Evolutionary conservation across 2,888 invertebrate species (phyloP), one percentile per base, ranked within the genome.

Genomic region (Drosophila hamatofila): DNA sequence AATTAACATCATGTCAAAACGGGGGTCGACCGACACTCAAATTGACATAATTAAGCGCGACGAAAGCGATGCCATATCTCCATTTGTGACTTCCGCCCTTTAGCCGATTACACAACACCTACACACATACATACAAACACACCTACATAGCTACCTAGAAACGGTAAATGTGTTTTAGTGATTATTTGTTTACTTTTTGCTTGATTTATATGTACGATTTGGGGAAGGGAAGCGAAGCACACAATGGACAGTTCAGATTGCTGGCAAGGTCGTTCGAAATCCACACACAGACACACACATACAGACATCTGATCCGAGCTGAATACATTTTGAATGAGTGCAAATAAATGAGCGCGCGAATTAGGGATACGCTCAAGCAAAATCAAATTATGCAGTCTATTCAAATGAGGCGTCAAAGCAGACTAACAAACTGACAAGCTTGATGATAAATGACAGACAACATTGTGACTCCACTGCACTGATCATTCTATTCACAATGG

Each of bases 31-130:
- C 41, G 42, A 56, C 61, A 63, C 60, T 59, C 14, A 66, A 72
- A 67, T 59, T 75, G 72, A 62, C 51, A 76, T 54, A 78, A 75
- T 75, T 66, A 76, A 68, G 66, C 65, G 55, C 39, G 55, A 60
- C 65, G 39, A 56, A 58, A 62, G 57, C 48, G 60, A 48, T 58
- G 51, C 58, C 25, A 37, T 63, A 64, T 71, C 69, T 71, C 52
- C 49, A 67, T 60, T 73, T 65, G 39, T 27, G 60, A 83, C 76
- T 80, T 84, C 86, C 86, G 86, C 76, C 76, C 56, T 78, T 69
- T 72, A 60, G 57, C 49, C 59, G 78, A 75, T 82, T 82, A 55
- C 84, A 74, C 68, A 83, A 84, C 56, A 63, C 41, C 51, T 30
- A 55, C 56, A 51, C 52, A 23, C 8, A 2, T 48, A 27, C 7